Percentiles rank a stretch among this genome's conserved stretches.
These are phyloP conservation scores for Meriones psammophilus DNA, from an alignment of 2,797 vertebrate species.

Conservation along the genomic window DNA sequence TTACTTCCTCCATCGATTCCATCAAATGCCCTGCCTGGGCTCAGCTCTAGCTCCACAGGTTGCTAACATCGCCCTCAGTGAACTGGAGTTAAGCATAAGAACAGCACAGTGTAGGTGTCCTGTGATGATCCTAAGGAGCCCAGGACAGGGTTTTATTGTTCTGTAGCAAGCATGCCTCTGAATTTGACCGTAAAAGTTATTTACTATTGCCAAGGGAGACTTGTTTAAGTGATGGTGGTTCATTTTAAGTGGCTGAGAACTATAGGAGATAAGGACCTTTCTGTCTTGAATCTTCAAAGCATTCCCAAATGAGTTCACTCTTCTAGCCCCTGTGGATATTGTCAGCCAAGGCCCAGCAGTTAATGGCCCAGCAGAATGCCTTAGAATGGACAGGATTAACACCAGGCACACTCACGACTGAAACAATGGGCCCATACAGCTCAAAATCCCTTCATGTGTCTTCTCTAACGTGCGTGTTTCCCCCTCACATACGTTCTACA, in stretches of 20 bases:
- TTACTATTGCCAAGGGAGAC: not conserved
- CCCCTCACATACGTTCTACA: not conserved
- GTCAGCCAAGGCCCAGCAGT: not conserved
- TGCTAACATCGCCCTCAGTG: constrained; percentile 60
- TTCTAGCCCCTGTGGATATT: not conserved
- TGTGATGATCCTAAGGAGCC: constrained; percentile 35
- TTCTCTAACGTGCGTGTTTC: not conserved
- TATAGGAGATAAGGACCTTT: not conserved
- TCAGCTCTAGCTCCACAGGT: constrained; percentile 41
- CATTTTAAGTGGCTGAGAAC: not conserved
- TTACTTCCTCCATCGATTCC: constrained; percentile 44
- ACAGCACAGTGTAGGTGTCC: not conserved
- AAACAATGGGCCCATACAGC: not conserved
- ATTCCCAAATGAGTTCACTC: constrained; percentile 40
- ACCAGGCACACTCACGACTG: not conserved
- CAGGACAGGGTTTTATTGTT: constrained; percentile 37
- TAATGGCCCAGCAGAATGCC: constrained; percentile 6
- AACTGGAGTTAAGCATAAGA: constrained; percentile 2
- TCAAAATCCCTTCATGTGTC: not conserved
- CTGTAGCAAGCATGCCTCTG: not conserved
- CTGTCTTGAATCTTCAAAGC: not conserved
- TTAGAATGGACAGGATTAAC: not conserved
- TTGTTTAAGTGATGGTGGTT: not conserved
- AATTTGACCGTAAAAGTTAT: constrained; percentile 7
- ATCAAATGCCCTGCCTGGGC: constrained; percentile 14